Conservation (phyloP, 2,113 vertebrate species). For the Microtus oregoni region DNA sequence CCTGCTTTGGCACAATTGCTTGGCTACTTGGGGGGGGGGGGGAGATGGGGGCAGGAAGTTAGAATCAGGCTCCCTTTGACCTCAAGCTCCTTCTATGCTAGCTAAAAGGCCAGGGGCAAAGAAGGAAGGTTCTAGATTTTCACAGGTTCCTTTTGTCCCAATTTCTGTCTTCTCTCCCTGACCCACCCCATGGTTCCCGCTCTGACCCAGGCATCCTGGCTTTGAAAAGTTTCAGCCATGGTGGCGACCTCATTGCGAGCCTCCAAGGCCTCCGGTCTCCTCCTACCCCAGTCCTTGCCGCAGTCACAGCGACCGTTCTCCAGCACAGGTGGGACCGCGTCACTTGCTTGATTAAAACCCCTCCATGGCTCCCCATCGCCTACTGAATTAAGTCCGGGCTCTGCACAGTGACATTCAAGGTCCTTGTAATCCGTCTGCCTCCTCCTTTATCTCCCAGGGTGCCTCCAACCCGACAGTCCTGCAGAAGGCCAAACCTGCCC, state of each 20-base stretch:
- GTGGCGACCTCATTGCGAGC: constrained; percentile 6
- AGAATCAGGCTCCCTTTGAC: neutral
- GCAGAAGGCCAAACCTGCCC: neutral
- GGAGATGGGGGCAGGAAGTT: neutral
- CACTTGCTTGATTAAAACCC: constrained; percentile 81
- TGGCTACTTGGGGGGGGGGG: neutral
- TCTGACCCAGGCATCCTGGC: neutral
- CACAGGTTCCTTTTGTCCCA: neutral
- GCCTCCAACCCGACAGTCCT: neutral
- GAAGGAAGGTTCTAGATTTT: neutral
- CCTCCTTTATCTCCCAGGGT: constrained; percentile 67
- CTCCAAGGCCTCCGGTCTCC: neutral
- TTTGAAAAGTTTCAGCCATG: neutral
- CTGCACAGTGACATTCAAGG: constrained; percentile 79
- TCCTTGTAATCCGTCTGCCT: constrained; percentile 78
- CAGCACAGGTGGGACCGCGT: constrained; percentile 73
- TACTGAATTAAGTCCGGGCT: constrained; percentile 82
- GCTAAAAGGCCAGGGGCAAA: too few species aligned
- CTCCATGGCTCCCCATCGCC: constrained; percentile 79
- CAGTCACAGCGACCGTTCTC: constrained; percentile 36
- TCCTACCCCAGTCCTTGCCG: neutral
- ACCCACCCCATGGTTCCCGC: neutral
- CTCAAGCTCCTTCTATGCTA: neutral
- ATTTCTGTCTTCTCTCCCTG: neutral
- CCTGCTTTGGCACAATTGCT: neutral